A percentile compares a stretch with the other conserved stretches of the same genome.
Conservation (phyloP, 2,888 invertebrate genomes). For the Amorpha juglandis region DNA sequence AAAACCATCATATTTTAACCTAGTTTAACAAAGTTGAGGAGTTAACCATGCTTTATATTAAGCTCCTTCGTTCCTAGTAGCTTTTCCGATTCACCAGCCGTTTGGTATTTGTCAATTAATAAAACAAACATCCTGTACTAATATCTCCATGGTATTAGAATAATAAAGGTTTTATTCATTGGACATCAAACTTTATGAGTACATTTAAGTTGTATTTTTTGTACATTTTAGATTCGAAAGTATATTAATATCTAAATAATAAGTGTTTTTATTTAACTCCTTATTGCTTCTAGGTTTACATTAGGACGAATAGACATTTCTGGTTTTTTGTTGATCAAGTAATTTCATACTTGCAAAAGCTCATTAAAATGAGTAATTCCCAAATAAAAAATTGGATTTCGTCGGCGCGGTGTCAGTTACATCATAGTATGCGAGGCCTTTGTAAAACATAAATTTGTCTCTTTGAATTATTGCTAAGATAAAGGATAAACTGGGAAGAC, state of each 20-base stretch:
- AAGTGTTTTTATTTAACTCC: slow-evolving; percentile 56
- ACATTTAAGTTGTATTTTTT: slow-evolving; percentile 89
- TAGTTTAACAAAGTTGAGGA: slow-evolving; percentile 33
- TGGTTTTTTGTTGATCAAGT: too few relatives aligned
- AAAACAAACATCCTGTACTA: slow-evolving; percentile 51
- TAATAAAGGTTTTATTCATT: slow-evolving; percentile 69
- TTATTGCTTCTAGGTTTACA: not conserved
- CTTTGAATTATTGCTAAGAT: too few relatives aligned
- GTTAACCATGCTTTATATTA: slow-evolving; percentile 37
- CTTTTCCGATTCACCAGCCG: slow-evolving; percentile 67
- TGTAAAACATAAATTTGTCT: too few relatives aligned
- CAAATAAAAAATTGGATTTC: too few relatives aligned
- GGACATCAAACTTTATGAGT: slow-evolving; percentile 82
- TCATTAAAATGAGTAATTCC: too few relatives aligned
- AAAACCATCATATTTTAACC: slow-evolving; percentile 38
- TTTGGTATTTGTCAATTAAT: slow-evolving; percentile 78
- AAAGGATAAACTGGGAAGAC: too few relatives aligned
- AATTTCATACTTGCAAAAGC: too few relatives aligned
- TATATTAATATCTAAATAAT: slow-evolving; percentile 86
- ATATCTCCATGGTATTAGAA: slow-evolving; percentile 64
- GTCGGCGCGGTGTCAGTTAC: too few relatives aligned
- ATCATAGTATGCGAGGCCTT: too few relatives aligned
- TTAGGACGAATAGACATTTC: too few relatives aligned
- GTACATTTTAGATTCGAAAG: slow-evolving; percentile 90
- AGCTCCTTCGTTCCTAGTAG: slow-evolving; percentile 77